Conservation (phyloP, 2,888 invertebrate species). For the Drosophila mimica region DNA sequence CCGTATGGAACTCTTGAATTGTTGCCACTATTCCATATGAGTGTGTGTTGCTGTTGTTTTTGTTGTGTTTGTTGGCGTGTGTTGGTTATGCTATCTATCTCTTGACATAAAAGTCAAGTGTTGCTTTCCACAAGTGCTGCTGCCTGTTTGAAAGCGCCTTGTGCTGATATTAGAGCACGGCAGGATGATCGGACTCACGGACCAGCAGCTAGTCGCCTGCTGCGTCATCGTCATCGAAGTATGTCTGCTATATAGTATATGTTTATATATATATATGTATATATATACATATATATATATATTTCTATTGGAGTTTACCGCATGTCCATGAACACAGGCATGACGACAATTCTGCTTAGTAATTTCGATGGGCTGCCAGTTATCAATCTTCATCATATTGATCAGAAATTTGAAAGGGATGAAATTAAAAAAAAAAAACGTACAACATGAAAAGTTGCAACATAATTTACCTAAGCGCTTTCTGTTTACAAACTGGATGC, state of each 20-base stretch:
- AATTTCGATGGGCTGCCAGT: conserved; percentile 32
- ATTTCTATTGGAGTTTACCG: conserved; percentile 24
- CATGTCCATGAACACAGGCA: conserved; percentile 17
- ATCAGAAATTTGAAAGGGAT: conserved; percentile 11
- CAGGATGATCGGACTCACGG: conserved; percentile 47
- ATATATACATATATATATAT: no score
- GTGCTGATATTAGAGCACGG: conserved; percentile 30
- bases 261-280: no score
- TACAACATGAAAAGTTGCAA: conserved; percentile 10
- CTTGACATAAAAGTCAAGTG: conserved; percentile 80
- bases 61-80: conserved; percentile 17
- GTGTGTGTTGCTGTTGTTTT: conserved; percentile 18
- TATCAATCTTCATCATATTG: conserved; percentile 69
- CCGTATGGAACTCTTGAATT: conserved; percentile 43
- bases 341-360: conserved; percentile 33
- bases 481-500: background rate
- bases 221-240: conserved; percentile 62
- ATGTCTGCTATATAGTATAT: conserved; percentile 18
- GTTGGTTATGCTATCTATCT: conserved; percentile 39
- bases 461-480: conserved; percentile 12
- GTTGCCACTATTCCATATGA: conserved; percentile 40
- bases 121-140: conserved; percentile 70
- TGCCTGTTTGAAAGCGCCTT: conserved; percentile 48
- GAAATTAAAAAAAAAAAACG: background rate
- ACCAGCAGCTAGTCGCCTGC: conserved; percentile 23